phyloP scores from a whole-genome alignment of 2,113 vertebrate genomes.

The Grus americana region DNA sequence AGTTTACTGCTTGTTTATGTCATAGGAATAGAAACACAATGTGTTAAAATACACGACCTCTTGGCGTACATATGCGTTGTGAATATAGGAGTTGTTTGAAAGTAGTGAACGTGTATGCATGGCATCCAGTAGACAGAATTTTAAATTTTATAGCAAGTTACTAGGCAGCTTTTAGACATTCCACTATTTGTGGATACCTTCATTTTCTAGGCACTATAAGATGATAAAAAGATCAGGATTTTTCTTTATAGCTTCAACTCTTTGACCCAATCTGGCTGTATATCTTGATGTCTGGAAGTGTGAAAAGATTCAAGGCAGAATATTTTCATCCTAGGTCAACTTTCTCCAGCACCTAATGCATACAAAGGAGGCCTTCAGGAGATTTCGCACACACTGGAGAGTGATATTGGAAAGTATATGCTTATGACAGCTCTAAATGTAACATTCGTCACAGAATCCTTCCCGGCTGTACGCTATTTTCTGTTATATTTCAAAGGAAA shows the following conservation, averaged over 20 bases:
- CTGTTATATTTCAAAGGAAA: not conserved
- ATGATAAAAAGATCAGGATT: not conserved
- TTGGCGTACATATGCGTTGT: rapidly evolving
- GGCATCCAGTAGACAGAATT: not conserved
- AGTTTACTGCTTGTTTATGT: not conserved
- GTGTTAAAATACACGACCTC: not conserved
- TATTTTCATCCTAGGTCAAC: not conserved
- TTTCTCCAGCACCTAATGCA: not conserved
- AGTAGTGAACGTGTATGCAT: not conserved
- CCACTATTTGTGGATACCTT: not conserved
- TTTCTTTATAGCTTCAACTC: not conserved
- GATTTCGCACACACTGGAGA: not conserved
- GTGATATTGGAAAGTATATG: not conserved
- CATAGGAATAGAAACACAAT: not conserved
- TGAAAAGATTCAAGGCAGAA: not conserved
- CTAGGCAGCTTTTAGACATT: not conserved
- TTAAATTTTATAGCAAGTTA: not conserved
- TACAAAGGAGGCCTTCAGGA: not conserved
- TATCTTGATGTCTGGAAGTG: not conserved
- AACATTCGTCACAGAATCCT: not conserved
- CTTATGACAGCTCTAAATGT: not conserved
- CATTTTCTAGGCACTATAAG: not conserved
- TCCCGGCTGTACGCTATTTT: not conserved
- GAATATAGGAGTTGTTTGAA: not conserved
- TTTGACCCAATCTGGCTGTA: not conserved